Percentiles rank a stretch among this genome's conserved stretches.
These are phyloP conservation scores for Cremastinae sp. DNA, from an alignment of 2,888 invertebrate species.

Conservation along the genomic window DNA sequence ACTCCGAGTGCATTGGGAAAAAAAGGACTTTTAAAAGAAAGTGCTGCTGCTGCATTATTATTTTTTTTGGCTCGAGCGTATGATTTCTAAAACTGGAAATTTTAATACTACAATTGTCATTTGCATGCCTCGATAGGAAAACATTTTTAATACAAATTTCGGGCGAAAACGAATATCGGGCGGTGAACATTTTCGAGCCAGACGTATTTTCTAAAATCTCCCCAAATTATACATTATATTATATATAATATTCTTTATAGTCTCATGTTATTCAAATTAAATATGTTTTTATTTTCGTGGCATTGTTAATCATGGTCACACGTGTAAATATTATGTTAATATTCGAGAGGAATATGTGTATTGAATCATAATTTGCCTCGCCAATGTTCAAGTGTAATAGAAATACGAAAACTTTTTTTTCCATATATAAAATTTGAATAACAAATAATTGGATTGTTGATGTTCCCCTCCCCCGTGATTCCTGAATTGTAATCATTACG, in stretches of 20 bases:
- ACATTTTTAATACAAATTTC: constrained; percentile 4
- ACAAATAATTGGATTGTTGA: constrained; percentile 69
- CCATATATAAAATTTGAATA: constrained; percentile 50
- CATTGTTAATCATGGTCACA: constrained; percentile 72
- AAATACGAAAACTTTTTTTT: constrained; percentile 47
- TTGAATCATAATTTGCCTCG: constrained; percentile 44
- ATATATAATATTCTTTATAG: constrained; percentile 75
- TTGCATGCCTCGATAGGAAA: not conserved
- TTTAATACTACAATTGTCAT: constrained; percentile 17
- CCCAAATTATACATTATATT: constrained; percentile 62
- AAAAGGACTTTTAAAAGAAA: not conserved
- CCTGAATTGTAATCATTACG: constrained; percentile 63
- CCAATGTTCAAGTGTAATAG: constrained; percentile 56
- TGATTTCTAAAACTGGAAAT: constrained; percentile 12
- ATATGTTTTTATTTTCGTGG: constrained; percentile 75
- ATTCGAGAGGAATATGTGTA: constrained; percentile 57
- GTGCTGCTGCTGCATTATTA: not conserved
- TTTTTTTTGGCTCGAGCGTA: constrained; percentile 18
- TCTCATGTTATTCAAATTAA: constrained; percentile 76
- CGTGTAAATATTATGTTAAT: constrained; percentile 74
- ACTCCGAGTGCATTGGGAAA: constrained; percentile 1
- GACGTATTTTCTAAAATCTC: constrained; percentile 67
- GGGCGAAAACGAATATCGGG: not conserved
- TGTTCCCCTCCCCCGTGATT: constrained; percentile 62
- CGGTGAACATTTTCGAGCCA: constrained; percentile 62